Conservation (phyloP, 2,113 vertebrate genomes). For the Platanista minor region DNA sequence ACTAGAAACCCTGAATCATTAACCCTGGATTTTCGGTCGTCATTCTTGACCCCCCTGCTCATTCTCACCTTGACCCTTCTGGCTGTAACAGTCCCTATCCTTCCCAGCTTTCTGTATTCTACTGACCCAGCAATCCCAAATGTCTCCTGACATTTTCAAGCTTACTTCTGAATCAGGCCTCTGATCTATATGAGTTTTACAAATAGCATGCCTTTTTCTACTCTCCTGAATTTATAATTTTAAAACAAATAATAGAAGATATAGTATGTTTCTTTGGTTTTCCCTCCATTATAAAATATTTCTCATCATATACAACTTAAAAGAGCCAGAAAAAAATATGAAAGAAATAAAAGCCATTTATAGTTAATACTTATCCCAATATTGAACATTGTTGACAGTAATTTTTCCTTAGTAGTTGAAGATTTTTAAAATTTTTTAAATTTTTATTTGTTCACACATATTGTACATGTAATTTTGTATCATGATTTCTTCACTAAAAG, state of each 20-base stretch:
- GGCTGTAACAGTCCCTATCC: background rate
- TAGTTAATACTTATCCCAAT: background rate
- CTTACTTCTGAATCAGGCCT: background rate
- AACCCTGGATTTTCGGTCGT: background rate
- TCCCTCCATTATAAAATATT: background rate
- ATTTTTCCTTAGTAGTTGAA: background rate
- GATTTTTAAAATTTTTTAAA: background rate
- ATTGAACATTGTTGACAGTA: background rate
- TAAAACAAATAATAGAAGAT: background rate
- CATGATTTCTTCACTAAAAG: background rate
- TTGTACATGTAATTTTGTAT: background rate
- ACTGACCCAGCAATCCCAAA: background rate
- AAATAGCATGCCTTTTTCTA: background rate
- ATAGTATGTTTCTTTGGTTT: background rate
- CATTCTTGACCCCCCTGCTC: background rate
- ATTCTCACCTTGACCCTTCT: background rate
- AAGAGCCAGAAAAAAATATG: background rate
- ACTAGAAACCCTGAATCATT: background rate
- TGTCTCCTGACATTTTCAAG: background rate
- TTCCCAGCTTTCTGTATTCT: background rate
- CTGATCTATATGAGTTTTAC: background rate
- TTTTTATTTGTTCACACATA: background rate
- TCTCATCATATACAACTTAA: background rate
- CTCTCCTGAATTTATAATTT: background rate
- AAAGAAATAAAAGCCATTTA: background rate